phyloP scores from a whole-genome alignment of 1,140 invertebrate species.

The Penaeus japonicus region DNA sequence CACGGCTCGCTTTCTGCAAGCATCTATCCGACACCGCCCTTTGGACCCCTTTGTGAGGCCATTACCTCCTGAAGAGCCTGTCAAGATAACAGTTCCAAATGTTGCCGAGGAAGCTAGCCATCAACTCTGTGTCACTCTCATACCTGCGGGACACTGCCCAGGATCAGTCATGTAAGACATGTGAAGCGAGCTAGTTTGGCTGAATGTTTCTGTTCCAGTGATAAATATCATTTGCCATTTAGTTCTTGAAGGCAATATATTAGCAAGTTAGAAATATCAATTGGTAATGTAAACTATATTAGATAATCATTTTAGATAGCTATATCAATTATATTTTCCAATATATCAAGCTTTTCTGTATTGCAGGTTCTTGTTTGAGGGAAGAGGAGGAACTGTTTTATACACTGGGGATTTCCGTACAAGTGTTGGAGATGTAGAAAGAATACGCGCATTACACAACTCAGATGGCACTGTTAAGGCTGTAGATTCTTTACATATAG shows the following conservation, averaged over 20 bases:
- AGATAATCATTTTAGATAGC: too few species aligned
- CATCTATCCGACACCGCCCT: slow-evolving; percentile 53
- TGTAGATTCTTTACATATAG: slow-evolving; percentile 74
- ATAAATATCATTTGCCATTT: too few species aligned
- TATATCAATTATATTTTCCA: background rate
- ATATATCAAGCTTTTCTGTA: background rate
- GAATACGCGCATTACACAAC: slow-evolving; percentile 69
- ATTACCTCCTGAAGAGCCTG: slow-evolving; percentile 57
- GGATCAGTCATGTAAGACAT: slow-evolving; percentile 73
- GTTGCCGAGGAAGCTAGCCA: slow-evolving; percentile 58
- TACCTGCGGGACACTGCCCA: slow-evolving; percentile 76
- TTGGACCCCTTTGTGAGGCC: slow-evolving; percentile 52
- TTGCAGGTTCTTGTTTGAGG: slow-evolving; percentile 71
- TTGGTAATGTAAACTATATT: too few species aligned
- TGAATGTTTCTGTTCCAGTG: too few species aligned
- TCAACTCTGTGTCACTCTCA: slow-evolving; percentile 68
- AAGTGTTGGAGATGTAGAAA: slow-evolving; percentile 67
- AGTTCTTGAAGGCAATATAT: too few species aligned
- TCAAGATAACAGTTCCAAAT: slow-evolving; percentile 57
- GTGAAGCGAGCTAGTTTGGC: background rate
- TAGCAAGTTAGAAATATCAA: too few species aligned
- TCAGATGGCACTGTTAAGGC: slow-evolving; percentile 64
- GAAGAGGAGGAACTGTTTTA: slow-evolving; percentile 65
- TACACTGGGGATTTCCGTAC: slow-evolving; percentile 79
- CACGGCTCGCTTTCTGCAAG: slow-evolving; percentile 58